These are phyloP conservation scores for Auanema sp. DNA, from an alignment of 2,888 invertebrate genomes.

Conservation along the genomic window DNA sequence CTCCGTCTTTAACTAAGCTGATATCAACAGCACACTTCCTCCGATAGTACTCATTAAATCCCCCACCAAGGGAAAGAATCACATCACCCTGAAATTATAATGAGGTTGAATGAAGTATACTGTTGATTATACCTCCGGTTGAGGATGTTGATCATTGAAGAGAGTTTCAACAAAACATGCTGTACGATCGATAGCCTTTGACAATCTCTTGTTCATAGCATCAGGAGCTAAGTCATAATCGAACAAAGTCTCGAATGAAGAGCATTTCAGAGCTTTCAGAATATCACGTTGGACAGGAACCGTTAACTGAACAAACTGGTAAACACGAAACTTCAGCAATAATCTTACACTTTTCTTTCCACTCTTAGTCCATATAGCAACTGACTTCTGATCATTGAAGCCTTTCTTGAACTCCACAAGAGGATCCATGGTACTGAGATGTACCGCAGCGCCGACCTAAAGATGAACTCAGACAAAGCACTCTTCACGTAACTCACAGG, in stretches of 20 bases:
- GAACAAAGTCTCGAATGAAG: conserved; percentile 35
- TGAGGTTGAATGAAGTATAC: background rate
- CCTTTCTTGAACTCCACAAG: conserved; percentile 44
- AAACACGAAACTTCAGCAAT: background rate
- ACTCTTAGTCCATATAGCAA: conserved; percentile 51
- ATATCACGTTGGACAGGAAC: conserved; percentile 23
- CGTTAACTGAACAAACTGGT: conserved; percentile 23
- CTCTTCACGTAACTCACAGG: background rate
- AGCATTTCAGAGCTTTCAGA: conserved; percentile 29
- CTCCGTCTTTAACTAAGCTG: conserved; percentile 22
- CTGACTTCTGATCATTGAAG: conserved; percentile 47
- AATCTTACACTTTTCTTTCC: conserved; percentile 39
- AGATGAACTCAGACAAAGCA: background rate
- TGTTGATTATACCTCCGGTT: conserved; percentile 12
- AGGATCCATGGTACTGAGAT: conserved; percentile 52
- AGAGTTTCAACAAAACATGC: conserved; percentile 32
- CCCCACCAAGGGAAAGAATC: conserved; percentile 39
- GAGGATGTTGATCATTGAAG: conserved; percentile 21
- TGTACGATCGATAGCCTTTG: conserved; percentile 46
- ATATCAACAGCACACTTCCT: conserved; percentile 40
- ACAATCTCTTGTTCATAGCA: conserved; percentile 29
- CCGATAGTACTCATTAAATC: conserved; percentile 35
- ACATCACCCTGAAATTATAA: conserved; percentile 24
- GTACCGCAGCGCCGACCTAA: conserved; percentile 25
- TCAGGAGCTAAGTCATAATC: conserved; percentile 48